A percentile compares a stretch with the other conserved stretches of the same genome.
Evolutionary conservation across 1,140 invertebrate genomes (phyloP).

Genomic region (Drosophila bipectinata): DNA sequence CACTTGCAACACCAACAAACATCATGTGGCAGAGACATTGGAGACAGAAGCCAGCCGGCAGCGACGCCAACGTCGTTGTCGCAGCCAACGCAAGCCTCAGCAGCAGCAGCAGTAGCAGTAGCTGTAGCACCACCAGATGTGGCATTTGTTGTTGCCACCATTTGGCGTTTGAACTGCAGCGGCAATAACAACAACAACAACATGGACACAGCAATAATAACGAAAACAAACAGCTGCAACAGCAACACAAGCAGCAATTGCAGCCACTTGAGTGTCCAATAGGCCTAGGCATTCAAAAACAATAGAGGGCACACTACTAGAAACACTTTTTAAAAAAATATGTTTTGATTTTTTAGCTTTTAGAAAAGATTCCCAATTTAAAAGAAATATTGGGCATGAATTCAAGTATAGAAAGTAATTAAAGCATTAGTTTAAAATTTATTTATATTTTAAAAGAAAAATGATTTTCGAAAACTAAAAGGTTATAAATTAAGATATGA

Average conservation of each 20-base stretch:
- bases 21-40: slow-evolving; percentile 33
- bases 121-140: slow-evolving; percentile 13
- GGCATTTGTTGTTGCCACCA: slow-evolving; percentile 29
- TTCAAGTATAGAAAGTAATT: no score
- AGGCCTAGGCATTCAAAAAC: slow-evolving; percentile 35
- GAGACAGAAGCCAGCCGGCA: slow-evolving; percentile 29
- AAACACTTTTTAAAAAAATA: neutral
- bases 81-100: neutral
- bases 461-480: neutral
- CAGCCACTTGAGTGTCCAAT: slow-evolving; percentile 76
- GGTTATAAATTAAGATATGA: neutral
- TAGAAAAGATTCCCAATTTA: neutral
- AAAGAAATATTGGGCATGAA: neutral
- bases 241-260: slow-evolving; percentile 49
- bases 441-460: neutral
- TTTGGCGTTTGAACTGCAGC: slow-evolving; percentile 63
- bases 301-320: neutral
- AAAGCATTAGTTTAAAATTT: no score
- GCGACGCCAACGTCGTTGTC: slow-evolving; percentile 30
- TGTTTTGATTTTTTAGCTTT: neutral
- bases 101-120: slow-evolving; percentile 4
- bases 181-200: slow-evolving; percentile 35
- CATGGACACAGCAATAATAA: slow-evolving; percentile 35
- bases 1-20: slow-evolving; percentile 27
- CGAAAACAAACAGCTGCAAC: slow-evolving; percentile 32